phyloP scores from a whole-genome alignment of 2,888 invertebrate species.

The Balanococcus diminutus region DNA sequence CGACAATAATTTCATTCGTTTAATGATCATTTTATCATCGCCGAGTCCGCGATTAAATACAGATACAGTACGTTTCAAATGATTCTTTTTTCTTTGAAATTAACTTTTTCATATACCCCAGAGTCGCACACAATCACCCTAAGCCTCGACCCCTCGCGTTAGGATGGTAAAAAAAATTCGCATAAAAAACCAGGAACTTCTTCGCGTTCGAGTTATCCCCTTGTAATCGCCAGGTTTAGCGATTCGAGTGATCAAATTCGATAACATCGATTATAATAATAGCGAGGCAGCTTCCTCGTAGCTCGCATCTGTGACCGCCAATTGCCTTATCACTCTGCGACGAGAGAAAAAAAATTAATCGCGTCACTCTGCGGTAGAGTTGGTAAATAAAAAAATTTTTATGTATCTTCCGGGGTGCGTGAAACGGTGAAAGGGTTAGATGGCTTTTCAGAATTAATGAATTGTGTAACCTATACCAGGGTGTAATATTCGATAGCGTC shows the following conservation, averaged over 20 bases:
- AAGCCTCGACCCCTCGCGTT: neutral
- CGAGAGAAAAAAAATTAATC: constrained; percentile 46
- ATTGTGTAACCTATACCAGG: constrained; percentile 53
- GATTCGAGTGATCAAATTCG: constrained; percentile 42
- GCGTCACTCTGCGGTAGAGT: constrained; percentile 54
- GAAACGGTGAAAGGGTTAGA: constrained; percentile 48
- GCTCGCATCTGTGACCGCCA: constrained; percentile 45
- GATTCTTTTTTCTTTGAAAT: neutral
- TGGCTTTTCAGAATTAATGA: constrained; percentile 48
- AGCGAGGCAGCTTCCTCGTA: constrained; percentile 5
- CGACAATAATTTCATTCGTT: neutral
- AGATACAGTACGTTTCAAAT: neutral
- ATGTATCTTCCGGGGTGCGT: constrained; percentile 21
- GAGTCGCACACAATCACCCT: neutral
- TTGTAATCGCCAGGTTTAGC: constrained; percentile 27
- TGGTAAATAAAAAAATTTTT: constrained; percentile 47
- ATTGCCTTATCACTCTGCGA: constrained; percentile 34
- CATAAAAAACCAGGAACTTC: neutral
- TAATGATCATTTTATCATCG: neutral
- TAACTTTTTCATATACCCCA: neutral
- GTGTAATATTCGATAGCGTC: constrained; percentile 37
- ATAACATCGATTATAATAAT: constrained; percentile 40
- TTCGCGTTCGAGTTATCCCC: neutral
- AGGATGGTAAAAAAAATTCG: neutral
- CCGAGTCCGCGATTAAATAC: neutral